Conservation (phyloP, 1,140 invertebrate genomes). For the Pseudomyrmex gracilis region DNA sequence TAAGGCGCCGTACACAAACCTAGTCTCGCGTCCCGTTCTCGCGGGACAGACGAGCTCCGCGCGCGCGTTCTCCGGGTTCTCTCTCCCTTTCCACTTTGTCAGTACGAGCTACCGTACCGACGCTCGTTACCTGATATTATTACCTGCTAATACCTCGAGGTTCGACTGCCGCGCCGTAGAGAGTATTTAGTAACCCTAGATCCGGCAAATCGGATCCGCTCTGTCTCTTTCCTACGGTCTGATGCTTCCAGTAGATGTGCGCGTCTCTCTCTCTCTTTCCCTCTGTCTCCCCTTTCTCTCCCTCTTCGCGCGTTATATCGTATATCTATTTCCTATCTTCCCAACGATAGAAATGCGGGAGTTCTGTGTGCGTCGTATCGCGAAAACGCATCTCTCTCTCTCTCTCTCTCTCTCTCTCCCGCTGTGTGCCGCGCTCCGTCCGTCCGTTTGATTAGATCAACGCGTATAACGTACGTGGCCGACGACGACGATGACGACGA, state of each 20-base stretch:
- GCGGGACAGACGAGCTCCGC: conserved; percentile 10
- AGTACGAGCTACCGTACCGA: conserved; percentile 61
- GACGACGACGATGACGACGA: background rate
- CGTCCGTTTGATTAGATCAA: conserved; percentile 3
- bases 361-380: conserved; percentile 10
- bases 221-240: conserved; percentile 9
- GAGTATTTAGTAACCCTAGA: conserved; percentile 74
- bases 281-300: conserved; percentile 40
- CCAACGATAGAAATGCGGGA: conserved; percentile 23
- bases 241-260: background rate
- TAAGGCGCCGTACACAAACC: conserved; percentile 6
- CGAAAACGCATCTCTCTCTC: background rate
- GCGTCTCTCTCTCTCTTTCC: too few species aligned
- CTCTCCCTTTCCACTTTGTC: background rate
- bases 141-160: conserved; percentile 70
- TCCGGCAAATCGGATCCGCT: conserved; percentile 65
- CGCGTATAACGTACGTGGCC: background rate
- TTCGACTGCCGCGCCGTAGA: conserved; percentile 51
- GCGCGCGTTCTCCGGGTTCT: background rate
- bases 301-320: background rate
- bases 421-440: background rate
- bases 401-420: too few species aligned
- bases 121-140: conserved; percentile 77
- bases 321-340: conserved; percentile 33
- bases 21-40: background rate